Evolutionary conservation across 2,888 invertebrate genomes (phyloP), one percentile per base, ranked within the genome.

Genomic region (Eremobia ochroleuca): DNA sequence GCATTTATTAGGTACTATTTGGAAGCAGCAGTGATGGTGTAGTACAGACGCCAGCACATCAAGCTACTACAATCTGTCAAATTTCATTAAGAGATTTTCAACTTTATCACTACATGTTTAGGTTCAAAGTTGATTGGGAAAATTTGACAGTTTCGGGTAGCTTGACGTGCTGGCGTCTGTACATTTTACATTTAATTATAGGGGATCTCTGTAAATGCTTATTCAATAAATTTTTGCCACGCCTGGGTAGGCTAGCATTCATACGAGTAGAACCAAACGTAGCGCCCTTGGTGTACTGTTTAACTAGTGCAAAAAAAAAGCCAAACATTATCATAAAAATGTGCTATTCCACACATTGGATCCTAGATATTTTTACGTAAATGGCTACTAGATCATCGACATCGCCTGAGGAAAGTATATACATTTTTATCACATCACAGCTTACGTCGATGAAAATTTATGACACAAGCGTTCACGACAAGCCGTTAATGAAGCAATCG

Each of bases 401-500:
- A 58, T 73, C 46, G 46, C 72, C 65, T 40, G 25, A 37, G 49
- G 64, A 62, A 74, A 68, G 58, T 58, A 68, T 64, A 67, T n/a
- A 76, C 28, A 52, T 73, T 73, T 83, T 78, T 78, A 85, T 77
- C 43, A 83, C 76, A 28, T 68, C 62, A 34, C 64, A 65, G 70
- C 61, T 79, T 72, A 65, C 21, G 1, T 70, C 73, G 25, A 70
- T 81, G 69, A 69, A 84, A 64, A 81, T 74, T 40, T 77, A 81
- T 73, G 69, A 61, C 21, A 31, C 25, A 18, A 78, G 8, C 67
- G 34, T 75, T 59, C 40, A 75, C 58, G 66, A 75, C 67, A 58
- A 67, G 72, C 59, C 61, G 43, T 62, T 85, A 85, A 85, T 85
- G 69, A 85, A 85, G 74, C 40, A 73, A 85, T 85, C 83, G 74